Conservation (phyloP, 2,113 vertebrate genomes). For the Melanotaenia duboulayi region DNA sequence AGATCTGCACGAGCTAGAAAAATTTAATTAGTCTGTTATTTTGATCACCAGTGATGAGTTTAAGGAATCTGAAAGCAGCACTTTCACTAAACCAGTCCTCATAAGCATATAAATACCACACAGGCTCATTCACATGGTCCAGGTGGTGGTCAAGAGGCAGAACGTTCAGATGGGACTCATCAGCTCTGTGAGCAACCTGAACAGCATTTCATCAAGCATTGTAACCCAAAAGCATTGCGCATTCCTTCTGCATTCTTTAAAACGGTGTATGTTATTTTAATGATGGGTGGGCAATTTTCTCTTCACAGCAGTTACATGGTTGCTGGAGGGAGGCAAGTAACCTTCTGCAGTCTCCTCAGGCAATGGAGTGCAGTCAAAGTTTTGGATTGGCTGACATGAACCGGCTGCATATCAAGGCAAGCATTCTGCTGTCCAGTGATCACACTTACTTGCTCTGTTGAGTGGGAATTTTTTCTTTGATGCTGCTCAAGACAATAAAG, state of each 20-base stretch:
- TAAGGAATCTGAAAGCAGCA: neutral
- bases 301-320: slow-evolving; percentile 43
- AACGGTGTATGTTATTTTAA: slow-evolving; percentile 16
- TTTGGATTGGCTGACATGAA: slow-evolving; percentile 90
- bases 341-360: slow-evolving; percentile 52
- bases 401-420: slow-evolving; percentile 84
- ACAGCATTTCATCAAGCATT: slow-evolving; percentile 61
- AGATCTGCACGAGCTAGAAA: neutral
- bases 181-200: slow-evolving; percentile 16
- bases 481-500: slow-evolving; percentile 95
- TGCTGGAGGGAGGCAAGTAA: slow-evolving; percentile 42
- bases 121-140: slow-evolving; percentile 16
- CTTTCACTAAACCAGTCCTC: slow-evolving; percentile 44
- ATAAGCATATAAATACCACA: slow-evolving; percentile 57
- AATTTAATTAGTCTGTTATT: neutral
- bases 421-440: slow-evolving; percentile 85
- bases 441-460: slow-evolving; percentile 98
- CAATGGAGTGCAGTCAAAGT: slow-evolving; percentile 85
- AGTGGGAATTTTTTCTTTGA: slow-evolving; percentile 99
- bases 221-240: slow-evolving; percentile 63
- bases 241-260: slow-evolving; percentile 70
- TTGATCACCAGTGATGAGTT: neutral
- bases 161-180: slow-evolving; percentile 38
- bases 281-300: slow-evolving; percentile 7
- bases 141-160: slow-evolving; percentile 40